These are phyloP conservation scores for Pterobdella sp. DNA, from an alignment of 2,888 invertebrate species.

Conservation along the genomic window DNA sequence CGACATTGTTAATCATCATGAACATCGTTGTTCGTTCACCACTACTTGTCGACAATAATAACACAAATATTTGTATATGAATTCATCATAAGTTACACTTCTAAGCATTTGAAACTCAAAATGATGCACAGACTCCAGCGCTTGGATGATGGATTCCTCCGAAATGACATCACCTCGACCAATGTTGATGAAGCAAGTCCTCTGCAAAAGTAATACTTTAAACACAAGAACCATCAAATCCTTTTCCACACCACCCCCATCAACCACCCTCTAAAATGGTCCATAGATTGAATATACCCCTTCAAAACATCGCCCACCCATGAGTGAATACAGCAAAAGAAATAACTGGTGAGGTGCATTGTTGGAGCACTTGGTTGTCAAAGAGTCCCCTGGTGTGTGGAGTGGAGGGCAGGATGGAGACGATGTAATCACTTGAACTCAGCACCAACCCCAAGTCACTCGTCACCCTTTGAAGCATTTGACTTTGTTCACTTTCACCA, in stretches of 20 bases:
- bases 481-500: no score
- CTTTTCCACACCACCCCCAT: no score
- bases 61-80: no score
- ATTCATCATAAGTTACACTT: no score
- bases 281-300: no score
- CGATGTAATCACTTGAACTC: conserved; percentile 55
- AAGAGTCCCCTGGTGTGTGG: conserved; percentile 54
- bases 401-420: conserved; percentile 57
- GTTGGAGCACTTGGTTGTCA: conserved; percentile 52
- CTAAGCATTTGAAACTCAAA: no score
- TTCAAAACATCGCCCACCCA: conserved; percentile 11
- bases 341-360: background rate
- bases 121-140: conserved; percentile 54
- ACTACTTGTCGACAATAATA: no score
- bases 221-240: no score
- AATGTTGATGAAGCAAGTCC: conserved; percentile 58
- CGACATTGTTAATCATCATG: no score
- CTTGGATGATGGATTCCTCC: conserved; percentile 55
- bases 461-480: conserved; percentile 27
- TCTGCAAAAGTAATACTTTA: conserved; percentile 41
- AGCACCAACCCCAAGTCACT: conserved; percentile 45
- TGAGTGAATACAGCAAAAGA: background rate
- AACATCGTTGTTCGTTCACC: no score
- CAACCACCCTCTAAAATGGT: no score
- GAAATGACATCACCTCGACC: conserved; percentile 58